These are phyloP conservation scores for Ischnus inquisitorius DNA, from an alignment of 2,888 invertebrate genomes.

Conservation along the genomic window DNA sequence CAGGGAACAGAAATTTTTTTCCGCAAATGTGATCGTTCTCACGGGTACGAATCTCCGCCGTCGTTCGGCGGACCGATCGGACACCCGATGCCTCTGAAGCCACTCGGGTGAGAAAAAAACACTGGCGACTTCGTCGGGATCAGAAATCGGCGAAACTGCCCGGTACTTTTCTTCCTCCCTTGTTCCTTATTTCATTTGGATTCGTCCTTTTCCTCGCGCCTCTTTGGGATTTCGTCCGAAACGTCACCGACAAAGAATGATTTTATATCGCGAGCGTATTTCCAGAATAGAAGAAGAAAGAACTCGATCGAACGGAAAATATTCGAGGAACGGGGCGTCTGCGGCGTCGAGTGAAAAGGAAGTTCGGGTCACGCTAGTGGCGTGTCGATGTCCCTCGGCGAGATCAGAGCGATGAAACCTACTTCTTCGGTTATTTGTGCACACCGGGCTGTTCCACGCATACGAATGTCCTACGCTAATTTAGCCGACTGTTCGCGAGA, in stretches of 20 bases:
- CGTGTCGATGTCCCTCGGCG: not conserved
- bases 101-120: not conserved
- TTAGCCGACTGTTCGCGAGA: conserved; percentile 46
- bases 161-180: not conserved
- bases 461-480: conserved; percentile 35
- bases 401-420: conserved; percentile 8
- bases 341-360: not conserved
- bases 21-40: too few species aligned
- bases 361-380: not conserved
- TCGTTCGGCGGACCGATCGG: too few species aligned
- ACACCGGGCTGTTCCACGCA: conserved; percentile 12
- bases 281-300: not conserved
- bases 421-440: conserved; percentile 18
- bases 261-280: not conserved
- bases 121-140: too few species aligned
- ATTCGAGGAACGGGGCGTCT: not conserved
- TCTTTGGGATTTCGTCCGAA: not conserved
- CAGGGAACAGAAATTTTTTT: too few species aligned
- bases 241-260: not conserved
- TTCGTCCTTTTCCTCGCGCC: not conserved
- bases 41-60: not conserved
- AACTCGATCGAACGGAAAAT: not conserved
- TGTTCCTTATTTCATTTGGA: not conserved
- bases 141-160: not conserved
- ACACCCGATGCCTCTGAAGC: not conserved